phyloP scores from a whole-genome alignment of 2,113 vertebrate species.

The Perca flavescens region DNA sequence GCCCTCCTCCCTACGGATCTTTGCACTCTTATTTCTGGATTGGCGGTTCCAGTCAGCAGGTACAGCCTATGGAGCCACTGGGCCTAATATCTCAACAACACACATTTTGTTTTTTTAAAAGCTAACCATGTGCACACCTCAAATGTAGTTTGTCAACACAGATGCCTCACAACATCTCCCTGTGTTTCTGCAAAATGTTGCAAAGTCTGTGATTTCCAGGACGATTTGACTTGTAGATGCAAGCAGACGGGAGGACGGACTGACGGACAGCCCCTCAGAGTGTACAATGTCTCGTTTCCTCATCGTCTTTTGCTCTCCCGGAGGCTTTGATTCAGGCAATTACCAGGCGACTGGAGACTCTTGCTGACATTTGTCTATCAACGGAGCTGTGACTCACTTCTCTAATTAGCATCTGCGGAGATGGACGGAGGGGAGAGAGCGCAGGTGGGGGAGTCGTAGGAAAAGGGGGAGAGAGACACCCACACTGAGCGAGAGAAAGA shows the following conservation, averaged over 20 bases:
- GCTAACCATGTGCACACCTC: neutral
- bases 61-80: neutral
- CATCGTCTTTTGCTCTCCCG: constrained; percentile 48
- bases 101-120: neutral
- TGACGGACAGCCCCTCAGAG: constrained; percentile 30
- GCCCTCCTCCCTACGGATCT: no score
- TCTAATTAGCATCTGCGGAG: constrained; percentile 81
- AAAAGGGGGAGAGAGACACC: constrained; percentile 5
- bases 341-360: constrained; percentile 78
- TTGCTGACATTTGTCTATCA: constrained; percentile 87
- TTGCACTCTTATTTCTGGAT: neutral
- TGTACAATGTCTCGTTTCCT: constrained; percentile 28
- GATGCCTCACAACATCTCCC: neutral
- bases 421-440: constrained; percentile 45
- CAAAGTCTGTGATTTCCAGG: constrained; percentile 34
- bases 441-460: constrained; percentile 17
- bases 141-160: neutral
- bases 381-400: constrained; percentile 70
- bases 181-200: neutral
- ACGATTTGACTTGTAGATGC: constrained; percentile 69
- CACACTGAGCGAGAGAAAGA: constrained; percentile 53
- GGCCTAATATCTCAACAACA: neutral
- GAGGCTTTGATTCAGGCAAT: constrained; percentile 80
- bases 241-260: neutral
- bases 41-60: neutral